Base-by-base conservation (phyloP, 1,140 invertebrate genomes). In the Doryteuthis pealeii region DNA sequence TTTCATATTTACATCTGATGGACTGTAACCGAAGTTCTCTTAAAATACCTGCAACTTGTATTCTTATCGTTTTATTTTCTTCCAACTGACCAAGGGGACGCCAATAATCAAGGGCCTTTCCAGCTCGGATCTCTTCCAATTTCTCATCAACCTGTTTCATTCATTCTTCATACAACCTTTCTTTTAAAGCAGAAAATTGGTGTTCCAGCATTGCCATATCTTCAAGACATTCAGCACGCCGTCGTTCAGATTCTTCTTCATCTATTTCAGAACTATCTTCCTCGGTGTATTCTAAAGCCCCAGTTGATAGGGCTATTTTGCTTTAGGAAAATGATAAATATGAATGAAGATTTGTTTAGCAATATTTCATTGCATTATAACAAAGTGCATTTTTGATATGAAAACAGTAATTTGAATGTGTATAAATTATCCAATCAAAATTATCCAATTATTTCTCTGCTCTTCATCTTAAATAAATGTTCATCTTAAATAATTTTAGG, bases 201-300 rank as follows among this genome's bases (percentile, higher is more conserved):
- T 91, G 91, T 89, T 98, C 96, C 70, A 98, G 86, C 86, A 96
- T 94, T 10, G 92, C 91, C 83, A 97, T 89, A 86, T 96, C 94
- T 81, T 95, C 93, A 72, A 95, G 89, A 82, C 94, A 94, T 85
- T 96, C 94, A 72, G 90, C 92, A 78, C 94, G 90, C 69, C 94
- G 89, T 72, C 91, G 91, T 81, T 97, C 95, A 82, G 94, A 96
- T 89, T 96, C 95, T 78, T 93, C 93, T 87, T 96, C 95, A 88
- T 98, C 95, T 91, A 98, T 93, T 87, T 97, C 96, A 84, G 92
- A 32, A 85, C 81, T 78, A 74, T 92, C n/a, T n/a, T n/a, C n/a
- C n/a, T n/a, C n/a, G n/a, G n/a, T n/a, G n/a, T n/a, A n/a, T n/a
- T n/a, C n/a, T n/a, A n/a, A n/a, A n/a, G n/a, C n/a, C n/a, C n/a